Evolutionary conservation across 2,888 invertebrate species (phyloP).

Genomic region (Branchipolynoe longqiensis): DNA sequence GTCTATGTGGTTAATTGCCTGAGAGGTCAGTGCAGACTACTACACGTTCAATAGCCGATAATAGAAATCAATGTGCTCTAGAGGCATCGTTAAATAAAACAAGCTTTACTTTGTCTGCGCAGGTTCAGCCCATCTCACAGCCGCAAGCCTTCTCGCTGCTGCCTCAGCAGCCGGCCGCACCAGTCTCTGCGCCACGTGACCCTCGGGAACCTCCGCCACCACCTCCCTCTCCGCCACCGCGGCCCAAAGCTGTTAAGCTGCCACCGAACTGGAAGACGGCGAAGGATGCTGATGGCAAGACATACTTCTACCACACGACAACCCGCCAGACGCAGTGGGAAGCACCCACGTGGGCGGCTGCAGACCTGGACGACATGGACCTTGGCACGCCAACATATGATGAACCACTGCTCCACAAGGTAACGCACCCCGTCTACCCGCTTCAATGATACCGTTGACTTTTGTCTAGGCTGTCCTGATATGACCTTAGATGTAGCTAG

Average conservation of each 20-base stretch:
- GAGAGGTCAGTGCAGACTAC: too few relatives aligned
- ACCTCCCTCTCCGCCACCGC: slow-evolving; percentile 81
- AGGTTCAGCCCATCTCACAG: neutral
- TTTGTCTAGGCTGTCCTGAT: neutral
- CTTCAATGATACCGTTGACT: neutral
- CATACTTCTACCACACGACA: slow-evolving; percentile 92
- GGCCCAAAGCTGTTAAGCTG: slow-evolving; percentile 83
- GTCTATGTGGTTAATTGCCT: too few relatives aligned
- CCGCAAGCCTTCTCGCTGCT: neutral
- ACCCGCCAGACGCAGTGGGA: slow-evolving; percentile 83
- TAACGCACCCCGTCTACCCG: too few relatives aligned
- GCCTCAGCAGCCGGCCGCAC: slow-evolving; percentile 7
- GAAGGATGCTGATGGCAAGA: slow-evolving; percentile 90
- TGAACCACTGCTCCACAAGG: slow-evolving; percentile 68
- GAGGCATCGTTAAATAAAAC: too few relatives aligned
- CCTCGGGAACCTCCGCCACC: slow-evolving; percentile 74
- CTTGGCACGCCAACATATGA: slow-evolving; percentile 77
- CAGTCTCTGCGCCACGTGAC: slow-evolving; percentile 25
- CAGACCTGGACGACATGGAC: slow-evolving; percentile 76
- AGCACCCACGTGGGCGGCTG: slow-evolving; percentile 78
- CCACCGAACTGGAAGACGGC: slow-evolving; percentile 95
- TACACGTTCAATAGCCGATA: too few relatives aligned
- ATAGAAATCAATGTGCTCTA: too few relatives aligned
- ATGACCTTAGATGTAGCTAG: too few relatives aligned
- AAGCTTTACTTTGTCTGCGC: neutral